These are phyloP conservation scores for Panzeria rudis DNA, from an alignment of 2,888 invertebrate genomes.

Conservation along the genomic window DNA sequence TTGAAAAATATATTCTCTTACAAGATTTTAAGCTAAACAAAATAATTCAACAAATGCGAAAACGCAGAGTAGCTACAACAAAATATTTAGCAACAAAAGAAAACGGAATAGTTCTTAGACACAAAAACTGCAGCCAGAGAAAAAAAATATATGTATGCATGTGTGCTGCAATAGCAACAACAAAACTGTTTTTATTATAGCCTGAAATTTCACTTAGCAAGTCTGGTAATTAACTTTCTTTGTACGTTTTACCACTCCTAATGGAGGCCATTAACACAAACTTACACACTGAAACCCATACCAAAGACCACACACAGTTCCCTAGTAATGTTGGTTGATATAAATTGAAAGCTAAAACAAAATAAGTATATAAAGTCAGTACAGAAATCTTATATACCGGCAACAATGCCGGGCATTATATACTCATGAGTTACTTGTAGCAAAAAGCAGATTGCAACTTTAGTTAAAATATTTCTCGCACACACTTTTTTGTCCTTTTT, in stretches of 20 bases:
- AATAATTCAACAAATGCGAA: slow-evolving; percentile 29
- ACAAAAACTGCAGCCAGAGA: background rate
- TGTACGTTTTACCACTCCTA: slow-evolving; percentile 67
- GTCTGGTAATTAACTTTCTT: slow-evolving; percentile 73
- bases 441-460: slow-evolving; percentile 53
- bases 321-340: slow-evolving; percentile 40
- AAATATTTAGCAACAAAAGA: slow-evolving; percentile 11
- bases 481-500: background rate
- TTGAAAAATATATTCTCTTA: background rate
- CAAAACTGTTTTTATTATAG: slow-evolving; percentile 62
- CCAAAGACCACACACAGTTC: slow-evolving; percentile 38
- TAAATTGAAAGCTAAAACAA: slow-evolving; percentile 14
- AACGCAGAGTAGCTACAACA: slow-evolving; percentile 5
- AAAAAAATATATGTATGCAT: background rate
- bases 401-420: slow-evolving; percentile 6
- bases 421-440: slow-evolving; percentile 31
- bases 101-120: slow-evolving; percentile 13
- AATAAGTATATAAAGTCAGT: background rate
- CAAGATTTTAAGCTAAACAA: background rate
- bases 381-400: slow-evolving; percentile 11
- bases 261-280: slow-evolving; percentile 70
- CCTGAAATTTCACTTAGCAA: slow-evolving; percentile 73
- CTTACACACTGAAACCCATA: slow-evolving; percentile 25
- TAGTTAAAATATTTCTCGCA: slow-evolving; percentile 19
- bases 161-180: slow-evolving; percentile 11